Evolutionary conservation across 2,888 invertebrate species (phyloP).

Genomic region (Lacanobia oleracea): DNA sequence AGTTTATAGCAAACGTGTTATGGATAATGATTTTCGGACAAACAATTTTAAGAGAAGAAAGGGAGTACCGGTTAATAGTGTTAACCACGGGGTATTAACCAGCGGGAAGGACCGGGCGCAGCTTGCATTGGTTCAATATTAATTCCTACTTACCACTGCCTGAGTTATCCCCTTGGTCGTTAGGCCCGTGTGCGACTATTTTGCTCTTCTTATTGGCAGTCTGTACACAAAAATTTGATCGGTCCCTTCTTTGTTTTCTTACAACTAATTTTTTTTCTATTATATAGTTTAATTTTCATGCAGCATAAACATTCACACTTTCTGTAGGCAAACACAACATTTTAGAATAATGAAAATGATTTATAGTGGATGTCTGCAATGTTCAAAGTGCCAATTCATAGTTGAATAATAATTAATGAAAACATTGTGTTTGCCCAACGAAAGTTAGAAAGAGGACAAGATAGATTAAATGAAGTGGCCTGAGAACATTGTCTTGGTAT

Average conservation of each 20-base stretch:
- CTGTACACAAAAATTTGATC: slow-evolving; percentile 85
- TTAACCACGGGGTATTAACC: too few species aligned
- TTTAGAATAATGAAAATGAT: slow-evolving; percentile 59
- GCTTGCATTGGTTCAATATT: background rate
- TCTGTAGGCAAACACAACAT: slow-evolving; percentile 85
- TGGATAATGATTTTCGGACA: too few species aligned
- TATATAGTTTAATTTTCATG: slow-evolving; percentile 72
- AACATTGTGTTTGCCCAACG: slow-evolving; percentile 80
- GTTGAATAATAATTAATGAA: slow-evolving; percentile 48
- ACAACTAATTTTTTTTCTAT: slow-evolving; percentile 76
- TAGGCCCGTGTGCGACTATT: slow-evolving; percentile 71
- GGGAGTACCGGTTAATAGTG: too few species aligned
- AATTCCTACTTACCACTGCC: slow-evolving; percentile 72
- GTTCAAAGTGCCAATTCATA: slow-evolving; percentile 80
- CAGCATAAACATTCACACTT: slow-evolving; percentile 79
- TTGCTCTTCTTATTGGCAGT: slow-evolving; percentile 76
- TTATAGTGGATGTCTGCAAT: slow-evolving; percentile 63
- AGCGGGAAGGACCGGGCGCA: too few species aligned
- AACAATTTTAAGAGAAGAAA: too few species aligned
- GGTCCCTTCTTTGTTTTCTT: slow-evolving; percentile 79
- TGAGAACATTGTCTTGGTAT: slow-evolving; percentile 73
- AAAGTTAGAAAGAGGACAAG: slow-evolving; percentile 49
- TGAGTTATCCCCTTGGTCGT: slow-evolving; percentile 69
- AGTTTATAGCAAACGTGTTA: too few species aligned
- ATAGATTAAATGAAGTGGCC: slow-evolving; percentile 74